Conservation (phyloP, 2,888 invertebrate species). For the Serripes groenlandicus region DNA sequence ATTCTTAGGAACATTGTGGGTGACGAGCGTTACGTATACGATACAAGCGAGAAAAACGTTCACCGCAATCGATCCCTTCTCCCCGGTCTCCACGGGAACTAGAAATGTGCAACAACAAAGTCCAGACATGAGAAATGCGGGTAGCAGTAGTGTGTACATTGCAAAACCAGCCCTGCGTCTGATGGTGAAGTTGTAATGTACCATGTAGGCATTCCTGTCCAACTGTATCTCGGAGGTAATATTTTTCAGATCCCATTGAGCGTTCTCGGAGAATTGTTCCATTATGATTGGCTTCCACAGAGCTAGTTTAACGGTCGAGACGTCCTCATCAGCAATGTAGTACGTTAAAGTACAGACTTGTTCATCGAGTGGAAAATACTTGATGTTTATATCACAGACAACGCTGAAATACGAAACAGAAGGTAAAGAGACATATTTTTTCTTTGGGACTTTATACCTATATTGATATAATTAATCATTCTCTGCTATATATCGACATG, state of each 20-base stretch:
- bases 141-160: not conserved
- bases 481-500: no score
- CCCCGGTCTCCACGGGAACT: not conserved
- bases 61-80: not conserved
- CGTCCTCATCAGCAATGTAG: not conserved
- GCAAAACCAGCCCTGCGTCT: not conserved
- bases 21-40: not conserved
- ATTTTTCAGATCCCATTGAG: not conserved
- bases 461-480: no score
- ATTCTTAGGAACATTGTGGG: not conserved
- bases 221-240: not conserved
- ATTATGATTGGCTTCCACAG: not conserved
- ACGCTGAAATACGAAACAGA: not conserved
- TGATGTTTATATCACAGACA: not conserved
- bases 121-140: not conserved
- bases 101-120: not conserved
- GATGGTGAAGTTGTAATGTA: not conserved
- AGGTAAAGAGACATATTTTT: no score
- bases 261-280: not conserved
- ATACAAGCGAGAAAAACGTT: slow-evolving; percentile 1
- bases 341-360: not conserved
- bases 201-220: not conserved
- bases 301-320: not conserved
- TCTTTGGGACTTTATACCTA: no score
- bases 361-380: not conserved